Base-by-base conservation (phyloP, 2,797 vertebrate species). In the Vultur gryphus region DNA sequence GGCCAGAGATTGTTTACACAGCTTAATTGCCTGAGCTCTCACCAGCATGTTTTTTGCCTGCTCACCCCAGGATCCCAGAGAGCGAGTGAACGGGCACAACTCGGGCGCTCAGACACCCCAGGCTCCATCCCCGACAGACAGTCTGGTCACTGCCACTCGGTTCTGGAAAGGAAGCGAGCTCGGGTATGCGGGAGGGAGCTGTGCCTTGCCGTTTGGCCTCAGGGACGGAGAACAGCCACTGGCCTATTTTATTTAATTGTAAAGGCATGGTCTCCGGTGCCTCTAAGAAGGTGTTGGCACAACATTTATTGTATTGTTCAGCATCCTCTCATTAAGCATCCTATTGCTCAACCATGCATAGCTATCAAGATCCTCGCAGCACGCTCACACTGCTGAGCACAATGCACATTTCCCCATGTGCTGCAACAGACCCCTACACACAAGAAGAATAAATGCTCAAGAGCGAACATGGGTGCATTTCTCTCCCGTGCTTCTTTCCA, bases 51-150 rank as follows among this genome's bases (percentile, higher is more conserved):
- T 11, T 69, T 86, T 35, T 67, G 55, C 55, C 55, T 11, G 3
- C 16, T 71, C n/a, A 33, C 11, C 52, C 72, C 2, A 1, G 43
- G 26, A 69, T 64, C 31, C 37, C 78, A 37, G 41, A 41, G 13
- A 39, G 39, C 1, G 1, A 75, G 35, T 0, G 44, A 39, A 35
- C 2, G 0, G 52, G 37, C 67, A 76, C 29, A 73, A 3, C 13
- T 33, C 4, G 0, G n/a, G 23, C 1, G 3, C 52, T 16, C 16
- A 4, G 33, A 43, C 28, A 70, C 4, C 28, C 28, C 33, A 19
- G 44, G 44, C 29, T 39, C 71, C 44, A 16, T 35, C 64, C 46
- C 57, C 6, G 2, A 26, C 20, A 21, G 33, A 33, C 48, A 69
- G 35, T 5, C 43, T 18, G 59, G 41, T 41, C 73, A 24, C n/a